These are phyloP conservation scores for Oreochromis tanganicae DNA, from an alignment of 2,113 vertebrate species.

Conservation along the genomic window DNA sequence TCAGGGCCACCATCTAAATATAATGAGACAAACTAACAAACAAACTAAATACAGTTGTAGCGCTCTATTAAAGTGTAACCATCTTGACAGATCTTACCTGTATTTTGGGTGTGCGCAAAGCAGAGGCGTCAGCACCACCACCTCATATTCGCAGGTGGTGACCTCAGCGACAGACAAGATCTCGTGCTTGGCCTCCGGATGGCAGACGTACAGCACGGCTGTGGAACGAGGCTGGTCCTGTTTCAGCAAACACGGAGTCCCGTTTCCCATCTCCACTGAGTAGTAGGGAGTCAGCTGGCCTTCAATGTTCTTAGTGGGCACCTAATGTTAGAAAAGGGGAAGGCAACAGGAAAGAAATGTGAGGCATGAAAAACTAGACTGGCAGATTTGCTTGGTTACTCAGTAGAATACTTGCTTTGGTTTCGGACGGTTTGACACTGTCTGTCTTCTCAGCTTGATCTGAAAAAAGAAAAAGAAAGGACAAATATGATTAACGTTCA, in stretches of 20 bases:
- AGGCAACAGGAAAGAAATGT: background rate
- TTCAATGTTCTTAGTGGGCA: constrained; percentile 88
- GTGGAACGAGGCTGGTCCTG: constrained; percentile 83
- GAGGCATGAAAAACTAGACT: background rate
- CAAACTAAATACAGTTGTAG: background rate
- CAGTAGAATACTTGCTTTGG: constrained; percentile 48
- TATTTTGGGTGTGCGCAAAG: constrained; percentile 93
- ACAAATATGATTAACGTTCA: background rate
- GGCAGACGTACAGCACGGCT: constrained; percentile 91
- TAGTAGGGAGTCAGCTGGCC: constrained; percentile 96
- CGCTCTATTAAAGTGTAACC: background rate
- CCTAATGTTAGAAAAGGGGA: constrained; percentile 30
- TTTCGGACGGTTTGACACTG: constrained; percentile 27
- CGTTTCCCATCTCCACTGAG: constrained; percentile 87
- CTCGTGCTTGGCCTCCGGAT: constrained; percentile 96
- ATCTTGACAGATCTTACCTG: constrained; percentile 70
- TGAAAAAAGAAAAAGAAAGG: background rate
- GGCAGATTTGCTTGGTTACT: background rate
- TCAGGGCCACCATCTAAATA: background rate
- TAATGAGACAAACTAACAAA: background rate
- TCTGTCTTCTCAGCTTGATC: constrained; percentile 54
- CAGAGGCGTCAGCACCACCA: constrained; percentile 93
- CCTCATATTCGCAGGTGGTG: constrained; percentile 96
- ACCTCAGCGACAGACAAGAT: constrained; percentile 95
- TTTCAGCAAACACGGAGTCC: constrained; percentile 89